phyloP scores from a whole-genome alignment of 64 coral and sea anemone genomes.

The Montipora efflorescens region DNA sequence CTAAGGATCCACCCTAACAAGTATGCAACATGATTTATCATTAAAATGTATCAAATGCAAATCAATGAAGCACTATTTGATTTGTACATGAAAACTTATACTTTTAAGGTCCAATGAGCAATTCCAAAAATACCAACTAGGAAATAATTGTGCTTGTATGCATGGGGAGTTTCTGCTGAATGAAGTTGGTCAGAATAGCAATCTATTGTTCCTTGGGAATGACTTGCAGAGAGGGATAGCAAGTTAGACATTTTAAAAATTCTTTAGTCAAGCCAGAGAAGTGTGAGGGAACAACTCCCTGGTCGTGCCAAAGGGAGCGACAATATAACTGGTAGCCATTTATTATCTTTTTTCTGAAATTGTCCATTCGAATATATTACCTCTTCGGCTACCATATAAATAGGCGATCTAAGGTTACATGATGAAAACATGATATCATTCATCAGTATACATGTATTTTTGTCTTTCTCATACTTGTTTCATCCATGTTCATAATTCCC shows the following conservation, averaged over 20 bases:
- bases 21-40: constrained; percentile 37
- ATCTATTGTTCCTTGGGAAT: constrained; percentile 26
- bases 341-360: constrained; percentile 27
- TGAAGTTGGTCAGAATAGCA: constrained; percentile 26
- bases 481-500: constrained; percentile 16
- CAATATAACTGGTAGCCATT: constrained; percentile 15
- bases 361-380: constrained; percentile 2
- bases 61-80: constrained; percentile 35
- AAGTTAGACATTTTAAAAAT: constrained; percentile 25
- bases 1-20: constrained; percentile 24
- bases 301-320: constrained; percentile 7
- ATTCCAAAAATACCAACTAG: constrained; percentile 31
- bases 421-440: neutral
- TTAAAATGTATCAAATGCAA: constrained; percentile 23
- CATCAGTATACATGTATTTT: neutral
- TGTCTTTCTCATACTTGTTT: constrained; percentile 2
- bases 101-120: constrained; percentile 18
- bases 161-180: constrained; percentile 26
- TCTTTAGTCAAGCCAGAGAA: constrained; percentile 25
- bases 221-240: constrained; percentile 25
- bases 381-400: constrained; percentile 11
- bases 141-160: constrained; percentile 22
- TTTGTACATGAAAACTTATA: constrained; percentile 38
- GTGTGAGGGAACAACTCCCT: constrained; percentile 16
- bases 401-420: neutral